Percentiles rank a stretch among this genome's conserved stretches.
Conservation (phyloP, 1,140 invertebrate species). For the Chlorops oryzae region DNA sequence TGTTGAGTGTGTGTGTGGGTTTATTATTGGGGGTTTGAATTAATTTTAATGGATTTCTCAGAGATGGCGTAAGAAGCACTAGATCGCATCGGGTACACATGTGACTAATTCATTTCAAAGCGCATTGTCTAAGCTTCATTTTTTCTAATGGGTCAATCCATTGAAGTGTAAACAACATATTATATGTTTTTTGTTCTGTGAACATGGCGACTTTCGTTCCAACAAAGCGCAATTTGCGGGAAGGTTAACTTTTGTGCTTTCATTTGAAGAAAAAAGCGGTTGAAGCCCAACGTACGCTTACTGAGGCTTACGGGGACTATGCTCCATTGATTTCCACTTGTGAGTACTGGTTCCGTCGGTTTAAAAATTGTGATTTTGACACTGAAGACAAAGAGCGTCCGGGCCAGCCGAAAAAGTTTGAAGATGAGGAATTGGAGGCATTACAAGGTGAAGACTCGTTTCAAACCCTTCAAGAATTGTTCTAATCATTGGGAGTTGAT, state of each 20-base stretch:
- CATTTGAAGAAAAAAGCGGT: background rate
- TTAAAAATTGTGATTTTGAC: background rate
- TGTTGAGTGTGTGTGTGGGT: no score
- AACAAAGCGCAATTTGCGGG: background rate
- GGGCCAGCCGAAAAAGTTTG: no score
- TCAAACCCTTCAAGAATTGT: no score
- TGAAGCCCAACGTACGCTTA: background rate
- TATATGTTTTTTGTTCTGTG: no score
- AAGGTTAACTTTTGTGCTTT: background rate
- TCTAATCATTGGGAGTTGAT: no score
- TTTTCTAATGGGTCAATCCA: slow-evolving; percentile 13
- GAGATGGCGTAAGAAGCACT: no score
- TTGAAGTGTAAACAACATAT: no score
- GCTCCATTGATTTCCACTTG: background rate
- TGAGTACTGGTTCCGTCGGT: background rate
- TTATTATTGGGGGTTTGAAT: background rate
- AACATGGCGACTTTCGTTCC: background rate
- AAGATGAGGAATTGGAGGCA: no score
- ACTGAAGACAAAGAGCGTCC: background rate
- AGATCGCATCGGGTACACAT: background rate
- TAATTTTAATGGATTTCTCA: background rate
- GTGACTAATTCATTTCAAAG: background rate
- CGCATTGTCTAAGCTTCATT: slow-evolving; percentile 18
- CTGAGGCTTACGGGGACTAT: background rate
- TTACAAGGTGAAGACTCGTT: no score